These are phyloP conservation scores for Leptinotarsa lineolata DNA, from an alignment of 1,140 invertebrate species.

Conservation along the genomic window DNA sequence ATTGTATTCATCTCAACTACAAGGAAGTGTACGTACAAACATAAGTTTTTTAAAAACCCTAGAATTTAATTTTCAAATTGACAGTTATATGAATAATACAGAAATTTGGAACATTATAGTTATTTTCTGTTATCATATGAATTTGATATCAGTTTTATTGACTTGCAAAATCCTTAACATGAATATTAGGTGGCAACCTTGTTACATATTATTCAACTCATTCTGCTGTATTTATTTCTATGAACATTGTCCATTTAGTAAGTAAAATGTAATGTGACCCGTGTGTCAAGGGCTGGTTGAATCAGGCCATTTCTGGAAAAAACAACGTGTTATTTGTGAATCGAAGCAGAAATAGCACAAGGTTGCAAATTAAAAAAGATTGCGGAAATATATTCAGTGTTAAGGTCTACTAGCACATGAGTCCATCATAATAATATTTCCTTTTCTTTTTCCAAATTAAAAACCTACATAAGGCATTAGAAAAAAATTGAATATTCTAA, in stretches of 20 bases:
- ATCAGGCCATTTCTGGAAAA: conserved; percentile 11
- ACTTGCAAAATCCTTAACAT: conserved; percentile 14
- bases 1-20: no score
- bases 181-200: conserved; percentile 10
- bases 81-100: no score
- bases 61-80: no score
- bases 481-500: no score
- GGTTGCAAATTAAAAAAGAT: not conserved
- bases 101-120: not conserved
- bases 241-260: not conserved
- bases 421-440: no score
- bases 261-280: conserved; percentile 9
- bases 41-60: no score
- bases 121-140: not conserved
- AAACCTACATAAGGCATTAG: no score
- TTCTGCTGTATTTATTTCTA: not conserved
- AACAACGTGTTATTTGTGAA: not conserved
- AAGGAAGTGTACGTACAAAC: no score
- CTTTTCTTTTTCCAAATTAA: no score
- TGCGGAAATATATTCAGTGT: not conserved
- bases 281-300: not conserved
- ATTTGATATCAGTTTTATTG: not conserved
- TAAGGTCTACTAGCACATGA: no score
- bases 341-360: not conserved
- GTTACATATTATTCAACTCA: not conserved